Evolutionary conservation across 2,888 invertebrate genomes (phyloP).

Genomic region (Dioctria rufipes): DNA sequence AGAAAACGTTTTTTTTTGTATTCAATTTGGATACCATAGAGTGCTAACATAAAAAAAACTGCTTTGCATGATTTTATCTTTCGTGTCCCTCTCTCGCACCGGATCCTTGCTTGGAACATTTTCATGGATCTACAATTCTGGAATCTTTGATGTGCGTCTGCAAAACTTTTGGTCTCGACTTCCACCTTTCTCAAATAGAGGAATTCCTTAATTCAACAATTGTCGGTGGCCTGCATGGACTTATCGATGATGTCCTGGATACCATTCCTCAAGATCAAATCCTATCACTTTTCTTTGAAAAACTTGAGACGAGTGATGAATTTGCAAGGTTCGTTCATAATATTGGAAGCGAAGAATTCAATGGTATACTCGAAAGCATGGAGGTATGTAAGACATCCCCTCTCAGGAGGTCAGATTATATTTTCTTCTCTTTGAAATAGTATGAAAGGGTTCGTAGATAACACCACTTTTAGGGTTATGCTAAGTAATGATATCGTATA

Average conservation of each 20-base stretch:
- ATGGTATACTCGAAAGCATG: slow-evolving; percentile 66
- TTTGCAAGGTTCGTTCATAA: slow-evolving; percentile 68
- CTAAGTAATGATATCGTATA: slow-evolving; percentile 23
- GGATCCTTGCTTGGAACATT: neutral
- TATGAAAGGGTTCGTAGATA: slow-evolving; percentile 40
- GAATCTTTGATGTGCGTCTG: slow-evolving; percentile 14
- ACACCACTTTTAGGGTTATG: slow-evolving; percentile 39
- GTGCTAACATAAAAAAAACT: slow-evolving; percentile 38
- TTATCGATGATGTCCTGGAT: slow-evolving; percentile 68
- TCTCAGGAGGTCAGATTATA: slow-evolving; percentile 11
- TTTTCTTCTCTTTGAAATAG: slow-evolving; percentile 24
- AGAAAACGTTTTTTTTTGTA: slow-evolving; percentile 45
- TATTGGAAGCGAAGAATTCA: slow-evolving; percentile 67
- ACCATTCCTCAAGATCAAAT: slow-evolving; percentile 70
- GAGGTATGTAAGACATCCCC: slow-evolving; percentile 65
- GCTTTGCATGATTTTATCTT: slow-evolving; percentile 42
- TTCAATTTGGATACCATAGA: slow-evolving; percentile 45
- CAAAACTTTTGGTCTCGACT: slow-evolving; percentile 5
- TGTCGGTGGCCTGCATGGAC: slow-evolving; percentile 66
- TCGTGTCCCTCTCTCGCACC: neutral
- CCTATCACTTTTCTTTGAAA: slow-evolving; percentile 68
- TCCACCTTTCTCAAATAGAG: slow-evolving; percentile 15
- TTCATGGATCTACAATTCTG: neutral
- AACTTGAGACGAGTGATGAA: slow-evolving; percentile 67
- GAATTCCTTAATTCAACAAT: slow-evolving; percentile 57